These are phyloP conservation scores for Octomys mimax DNA, from an alignment of 2,797 vertebrate genomes.

Conservation along the genomic window DNA sequence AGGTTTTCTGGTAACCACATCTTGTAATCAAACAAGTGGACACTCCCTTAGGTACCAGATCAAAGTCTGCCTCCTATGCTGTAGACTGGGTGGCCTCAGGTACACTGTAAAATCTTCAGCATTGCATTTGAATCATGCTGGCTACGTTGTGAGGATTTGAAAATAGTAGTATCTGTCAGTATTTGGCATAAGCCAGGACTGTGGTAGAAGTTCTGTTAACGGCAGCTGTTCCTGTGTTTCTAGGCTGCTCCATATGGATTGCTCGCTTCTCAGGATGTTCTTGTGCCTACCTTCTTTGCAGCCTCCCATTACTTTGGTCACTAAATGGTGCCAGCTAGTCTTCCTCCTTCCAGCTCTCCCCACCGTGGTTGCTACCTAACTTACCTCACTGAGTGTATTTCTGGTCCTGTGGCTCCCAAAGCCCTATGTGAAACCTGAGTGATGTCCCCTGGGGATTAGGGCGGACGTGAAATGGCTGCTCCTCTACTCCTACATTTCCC, in stretches of 20 bases:
- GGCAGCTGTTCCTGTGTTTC: conserved; percentile 2
- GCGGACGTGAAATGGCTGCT: not conserved
- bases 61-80: not conserved
- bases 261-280: not conserved
- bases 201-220: not conserved
- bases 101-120: not conserved
- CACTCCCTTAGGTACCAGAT: not conserved
- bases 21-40: not conserved
- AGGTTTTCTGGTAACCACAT: not conserved
- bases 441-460: not conserved
- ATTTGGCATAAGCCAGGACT: not conserved
- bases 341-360: not conserved
- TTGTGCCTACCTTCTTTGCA: not conserved
- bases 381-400: not conserved
- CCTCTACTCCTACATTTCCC: not conserved
- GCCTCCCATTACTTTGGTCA: not conserved
- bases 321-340: not conserved
- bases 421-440: not conserved
- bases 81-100: not conserved
- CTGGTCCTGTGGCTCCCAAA: not conserved
- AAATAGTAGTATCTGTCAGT: not conserved
- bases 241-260: not conserved
- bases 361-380: not conserved
- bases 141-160: not conserved
- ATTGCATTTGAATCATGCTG: not conserved